A percentile compares a stretch with the other conserved stretches of the same genome.
Conservation (phyloP, 2,797 vertebrate species). For the Xiphorhynchus erythropygius region DNA sequence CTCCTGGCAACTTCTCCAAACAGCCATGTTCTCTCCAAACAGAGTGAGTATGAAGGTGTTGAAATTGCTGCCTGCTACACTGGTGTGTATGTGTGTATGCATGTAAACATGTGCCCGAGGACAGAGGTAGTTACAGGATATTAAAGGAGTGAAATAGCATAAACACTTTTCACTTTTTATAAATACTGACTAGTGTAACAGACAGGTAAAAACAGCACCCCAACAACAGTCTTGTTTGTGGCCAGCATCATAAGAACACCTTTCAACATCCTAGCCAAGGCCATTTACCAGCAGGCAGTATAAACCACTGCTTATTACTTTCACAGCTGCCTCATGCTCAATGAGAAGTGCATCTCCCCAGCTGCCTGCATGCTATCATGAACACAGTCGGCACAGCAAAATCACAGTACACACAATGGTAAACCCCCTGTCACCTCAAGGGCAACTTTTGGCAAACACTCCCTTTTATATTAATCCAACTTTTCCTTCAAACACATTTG, state of each 20-base stretch:
- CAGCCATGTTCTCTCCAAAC: background rate
- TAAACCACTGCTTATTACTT: background rate
- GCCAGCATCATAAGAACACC: background rate
- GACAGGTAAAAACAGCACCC: background rate
- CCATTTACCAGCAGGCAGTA: background rate
- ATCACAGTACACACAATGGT: background rate
- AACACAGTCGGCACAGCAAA: background rate
- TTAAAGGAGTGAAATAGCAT: background rate
- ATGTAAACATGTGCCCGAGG: rapidly evolving
- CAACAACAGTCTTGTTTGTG: background rate
- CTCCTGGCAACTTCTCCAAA: background rate
- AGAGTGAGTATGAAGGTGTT: background rate
- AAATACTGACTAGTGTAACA: background rate
- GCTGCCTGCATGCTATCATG: background rate
- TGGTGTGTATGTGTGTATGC: background rate
- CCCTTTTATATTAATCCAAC: constrained; percentile 15
- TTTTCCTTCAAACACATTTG: constrained; percentile 25
- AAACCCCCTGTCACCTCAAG: constrained; percentile 23
- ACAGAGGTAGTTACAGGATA: background rate
- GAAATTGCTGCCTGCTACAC: background rate
- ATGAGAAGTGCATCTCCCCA: background rate
- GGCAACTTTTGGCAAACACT: background rate
- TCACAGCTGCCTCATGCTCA: background rate
- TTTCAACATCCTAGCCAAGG: background rate
- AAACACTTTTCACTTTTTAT: background rate